These are phyloP conservation scores for Felis chaus DNA, from an alignment of 2,113 vertebrate species.

Conservation along the genomic window DNA sequence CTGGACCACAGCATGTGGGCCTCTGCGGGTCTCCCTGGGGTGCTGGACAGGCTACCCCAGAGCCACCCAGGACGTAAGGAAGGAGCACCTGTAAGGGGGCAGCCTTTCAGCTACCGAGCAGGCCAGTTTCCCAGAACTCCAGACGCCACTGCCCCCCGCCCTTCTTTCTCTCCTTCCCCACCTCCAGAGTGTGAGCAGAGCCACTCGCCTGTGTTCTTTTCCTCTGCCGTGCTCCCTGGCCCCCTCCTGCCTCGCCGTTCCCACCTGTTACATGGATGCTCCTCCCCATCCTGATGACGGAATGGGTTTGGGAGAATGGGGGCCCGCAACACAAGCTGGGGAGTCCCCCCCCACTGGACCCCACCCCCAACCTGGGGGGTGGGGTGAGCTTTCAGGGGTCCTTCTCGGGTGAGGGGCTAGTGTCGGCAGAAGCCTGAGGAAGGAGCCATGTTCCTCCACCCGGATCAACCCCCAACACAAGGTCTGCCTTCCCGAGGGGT, in stretches of 20 bases:
- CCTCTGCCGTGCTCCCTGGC: rapidly evolving
- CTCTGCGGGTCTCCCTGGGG: background rate
- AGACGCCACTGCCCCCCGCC: background rate
- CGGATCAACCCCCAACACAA: background rate
- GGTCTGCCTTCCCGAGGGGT: background rate
- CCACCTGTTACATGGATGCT: background rate
- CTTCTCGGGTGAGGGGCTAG: background rate
- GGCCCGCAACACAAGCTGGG: too few species aligned
- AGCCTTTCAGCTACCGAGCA: background rate
- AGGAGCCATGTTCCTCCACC: background rate
- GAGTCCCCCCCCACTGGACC: background rate
- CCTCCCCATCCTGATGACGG: background rate
- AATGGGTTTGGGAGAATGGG: background rate
- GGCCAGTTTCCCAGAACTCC: background rate
- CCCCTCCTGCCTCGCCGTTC: background rate
- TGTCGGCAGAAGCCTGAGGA: background rate
- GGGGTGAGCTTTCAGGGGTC: background rate
- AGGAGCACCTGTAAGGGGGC: too few species aligned
- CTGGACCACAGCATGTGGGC: rapidly evolving
- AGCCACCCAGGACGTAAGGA: background rate
- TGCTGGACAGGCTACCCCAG: rapidly evolving
- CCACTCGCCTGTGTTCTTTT: background rate
- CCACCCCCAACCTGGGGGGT: too few species aligned
- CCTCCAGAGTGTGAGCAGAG: background rate
- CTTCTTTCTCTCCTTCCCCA: background rate